Evolutionary conservation across 2,888 invertebrate genomes (phyloP), one percentile per base, ranked within the genome.

Genomic region (Holacanthella duospinosa): DNA sequence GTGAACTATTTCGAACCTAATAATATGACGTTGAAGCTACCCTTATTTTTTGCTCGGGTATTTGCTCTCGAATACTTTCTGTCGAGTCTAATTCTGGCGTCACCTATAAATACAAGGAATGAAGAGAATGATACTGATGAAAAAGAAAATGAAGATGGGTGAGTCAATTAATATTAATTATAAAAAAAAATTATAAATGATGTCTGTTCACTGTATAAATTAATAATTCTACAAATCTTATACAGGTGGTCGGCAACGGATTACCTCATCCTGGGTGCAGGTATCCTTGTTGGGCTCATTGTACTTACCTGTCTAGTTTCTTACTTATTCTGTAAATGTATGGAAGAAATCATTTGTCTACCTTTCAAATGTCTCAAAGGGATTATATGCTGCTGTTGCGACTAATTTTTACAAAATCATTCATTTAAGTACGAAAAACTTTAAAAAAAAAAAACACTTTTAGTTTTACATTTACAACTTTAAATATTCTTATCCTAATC

Each of bases 271-370:
- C 63, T 69, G 25, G 65, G 60, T 29, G 28, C 66, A 1, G 67
- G 67, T 54, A 19, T 48, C 55, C 28, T 69, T 16, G 65, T 59
- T n/a, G 69, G 54, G 53, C 1, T 64, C 25, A 53, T 70, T 1
- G 24, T 70, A 21, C 44, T 70, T 19, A 64, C 66, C 0, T 70
- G 70, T 53, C 25, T 70, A 1, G 58, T 70, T n/a, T 66, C 67
- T 2, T 70, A 68, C 48, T 24, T 70, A n/a, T 67, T 70, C 36
- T 70, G 70, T 44, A 61, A 54, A 26, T 68, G 67, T 29, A 64
- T 65, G 3, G 63, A 67, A 58, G 59, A 62, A 61, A 68, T 70
- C 2, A 54, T 70, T 1, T 70, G 70, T 24, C 64, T 70, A 19
- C 70, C 70, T 1, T 63, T 64, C 54, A 70, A 66, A 16, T 67